Base-by-base conservation (phyloP, 2,797 vertebrate species). In the Falco biarmicus region DNA sequence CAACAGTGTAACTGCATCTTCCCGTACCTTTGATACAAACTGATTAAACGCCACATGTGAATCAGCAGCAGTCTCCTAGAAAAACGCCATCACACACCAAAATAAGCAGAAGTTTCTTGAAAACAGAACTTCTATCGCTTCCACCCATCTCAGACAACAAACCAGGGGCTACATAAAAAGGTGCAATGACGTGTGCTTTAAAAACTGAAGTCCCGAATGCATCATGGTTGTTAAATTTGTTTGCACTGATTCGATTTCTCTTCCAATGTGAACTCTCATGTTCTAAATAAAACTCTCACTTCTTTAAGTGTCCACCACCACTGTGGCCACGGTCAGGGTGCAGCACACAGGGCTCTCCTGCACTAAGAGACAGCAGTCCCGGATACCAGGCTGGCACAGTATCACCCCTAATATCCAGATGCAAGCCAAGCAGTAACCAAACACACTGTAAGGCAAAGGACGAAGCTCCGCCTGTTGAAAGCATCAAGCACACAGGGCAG, bases 371-470 rank as follows among this genome's bases (percentile, higher is more conserved):
- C 63, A 54, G 57, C 28, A 37, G 47, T 22, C 12, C 34, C 15
- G 43, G 22, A 9, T 6, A 29, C 2, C 6, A 57, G 45, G 20
- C 2, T 70, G 57, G 50, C 2, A 3, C 0, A 15, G 13, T 1
- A 25, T 10, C 56, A 51, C 6, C 50, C 28, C 79, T 5, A 28
- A 66, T 79, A 88, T 2, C 34, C 82, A n/a, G 50, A 4, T 0
- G 0, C 51, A 57, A 84, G n/a, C 32, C 28, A 26, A 82, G 78
- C 32, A 76, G 41, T 22, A 56, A 56, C n/a, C 32, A 50, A 43
- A 59, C 28, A 17, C 48, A 2, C 16, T 4, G 15, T 2, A 37
- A n/a, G 25, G 28, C 41, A 74, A 61, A 71, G 73, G 15, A 39
- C 45, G 43, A 54, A n/a, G 31, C 22, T 61, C 54, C 7, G 8